Conservation (phyloP, 1,140 invertebrate genomes). For the Popillia japonica region DNA sequence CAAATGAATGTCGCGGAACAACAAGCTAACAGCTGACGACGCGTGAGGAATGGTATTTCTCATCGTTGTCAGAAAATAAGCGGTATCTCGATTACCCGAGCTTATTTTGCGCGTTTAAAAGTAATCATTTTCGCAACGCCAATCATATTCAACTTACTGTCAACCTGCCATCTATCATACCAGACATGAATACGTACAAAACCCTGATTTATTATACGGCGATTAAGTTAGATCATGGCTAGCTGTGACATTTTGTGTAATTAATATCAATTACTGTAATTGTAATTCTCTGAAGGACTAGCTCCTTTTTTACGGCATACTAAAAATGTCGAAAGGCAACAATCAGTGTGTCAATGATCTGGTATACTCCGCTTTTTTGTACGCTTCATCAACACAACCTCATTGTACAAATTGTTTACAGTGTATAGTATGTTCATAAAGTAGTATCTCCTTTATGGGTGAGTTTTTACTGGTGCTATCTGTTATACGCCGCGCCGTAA, state of each 20-base stretch:
- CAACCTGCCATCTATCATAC: background rate
- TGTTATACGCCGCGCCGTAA: too few relatives aligned
- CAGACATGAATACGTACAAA: background rate
- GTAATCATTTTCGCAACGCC: constrained; percentile 13
- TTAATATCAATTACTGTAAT: background rate
- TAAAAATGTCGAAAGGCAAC: too few relatives aligned
- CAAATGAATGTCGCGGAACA: background rate
- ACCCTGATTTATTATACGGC: background rate
- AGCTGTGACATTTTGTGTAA: background rate
- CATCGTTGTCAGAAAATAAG: background rate
- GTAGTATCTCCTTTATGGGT: too few relatives aligned
- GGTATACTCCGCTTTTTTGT: too few relatives aligned
- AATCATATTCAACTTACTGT: constrained; percentile 1
- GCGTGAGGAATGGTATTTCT: background rate
- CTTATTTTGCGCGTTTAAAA: constrained; percentile 6
- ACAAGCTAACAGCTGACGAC: background rate
- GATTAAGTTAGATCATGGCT: background rate
- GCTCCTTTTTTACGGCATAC: too few relatives aligned
- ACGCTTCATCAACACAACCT: too few relatives aligned
- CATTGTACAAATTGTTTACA: too few relatives aligned
- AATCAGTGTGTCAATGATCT: too few relatives aligned
- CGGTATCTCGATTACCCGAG: background rate
- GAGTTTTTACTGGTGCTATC: too few relatives aligned
- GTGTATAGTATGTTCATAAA: too few relatives aligned
- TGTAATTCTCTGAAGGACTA: too few relatives aligned